A percentile compares a stretch with the other conserved stretches of the same genome.
Conservation (phyloP, 1,140 invertebrate genomes). For the Drosophila repletoides region DNA sequence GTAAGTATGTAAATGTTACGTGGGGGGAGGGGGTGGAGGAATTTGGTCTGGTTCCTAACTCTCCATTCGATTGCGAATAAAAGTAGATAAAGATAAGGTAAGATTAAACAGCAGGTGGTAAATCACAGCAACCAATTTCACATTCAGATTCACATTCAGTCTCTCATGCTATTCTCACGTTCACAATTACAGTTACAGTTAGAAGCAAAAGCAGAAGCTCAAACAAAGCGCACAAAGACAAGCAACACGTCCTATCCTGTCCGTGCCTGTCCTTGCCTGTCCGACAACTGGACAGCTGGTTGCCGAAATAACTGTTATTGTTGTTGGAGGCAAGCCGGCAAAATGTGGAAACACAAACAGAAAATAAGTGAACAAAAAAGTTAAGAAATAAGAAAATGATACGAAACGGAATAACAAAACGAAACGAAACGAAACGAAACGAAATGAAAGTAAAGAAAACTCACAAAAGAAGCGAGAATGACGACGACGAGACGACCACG, state of each 20-base stretch:
- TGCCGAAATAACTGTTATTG: slow-evolving; percentile 19
- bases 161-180: too few species aligned
- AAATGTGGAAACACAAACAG: slow-evolving; percentile 35
- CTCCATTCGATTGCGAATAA: not conserved
- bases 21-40: not conserved
- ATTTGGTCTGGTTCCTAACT: too few species aligned
- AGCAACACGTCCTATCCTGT: slow-evolving; percentile 28
- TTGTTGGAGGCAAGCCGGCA: slow-evolving; percentile 20
- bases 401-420: slow-evolving; percentile 20
- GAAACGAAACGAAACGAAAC: slow-evolving; percentile 24
- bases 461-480: slow-evolving; percentile 38
- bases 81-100: slow-evolving; percentile 5
- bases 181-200: not conserved
- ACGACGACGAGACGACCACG: slow-evolving; percentile 66
- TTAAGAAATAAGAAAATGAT: slow-evolving; percentile 16
- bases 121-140: slow-evolving; percentile 13
- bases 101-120: slow-evolving; percentile 7
- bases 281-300: slow-evolving; percentile 11
- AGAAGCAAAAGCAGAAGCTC: not conserved
- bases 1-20: too few species aligned
- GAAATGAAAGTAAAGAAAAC: slow-evolving; percentile 13
- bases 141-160: not conserved
- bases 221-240: slow-evolving; percentile 1
- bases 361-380: slow-evolving; percentile 12
- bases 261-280: not conserved